Percentiles rank a stretch among this genome's conserved stretches.
Evolutionary conservation across 2,113 vertebrate species (phyloP).

Genomic region (Pterocles orientalis): DNA sequence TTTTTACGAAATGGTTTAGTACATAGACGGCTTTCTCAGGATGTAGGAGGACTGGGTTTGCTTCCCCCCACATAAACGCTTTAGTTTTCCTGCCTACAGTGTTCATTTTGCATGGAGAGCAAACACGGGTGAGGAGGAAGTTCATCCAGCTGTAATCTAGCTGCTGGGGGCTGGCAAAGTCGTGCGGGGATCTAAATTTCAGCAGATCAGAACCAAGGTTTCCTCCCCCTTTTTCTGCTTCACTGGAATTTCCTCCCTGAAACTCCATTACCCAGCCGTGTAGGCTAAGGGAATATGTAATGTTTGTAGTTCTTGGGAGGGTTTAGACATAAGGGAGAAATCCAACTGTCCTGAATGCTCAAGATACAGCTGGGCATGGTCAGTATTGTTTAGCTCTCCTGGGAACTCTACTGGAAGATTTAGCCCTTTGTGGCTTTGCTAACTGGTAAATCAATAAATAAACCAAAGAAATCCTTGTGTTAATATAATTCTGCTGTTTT

Average conservation of each 20-base stretch:
- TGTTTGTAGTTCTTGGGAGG: neutral
- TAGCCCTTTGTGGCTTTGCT: neutral
- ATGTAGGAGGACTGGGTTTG: neutral
- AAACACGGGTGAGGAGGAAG: neutral
- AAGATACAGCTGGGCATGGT: neutral
- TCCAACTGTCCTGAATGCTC: neutral
- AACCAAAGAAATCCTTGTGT: neutral
- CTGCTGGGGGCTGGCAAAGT: neutral
- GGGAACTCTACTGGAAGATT: neutral
- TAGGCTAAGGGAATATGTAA: neutral
- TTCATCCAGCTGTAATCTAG: neutral
- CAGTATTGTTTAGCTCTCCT: neutral
- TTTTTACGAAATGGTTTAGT: neutral
- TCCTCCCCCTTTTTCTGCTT: neutral
- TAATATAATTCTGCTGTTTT: neutral
- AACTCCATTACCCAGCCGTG: neutral
- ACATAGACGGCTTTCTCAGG: neutral
- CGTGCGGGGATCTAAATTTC: neutral
- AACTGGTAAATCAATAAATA: neutral
- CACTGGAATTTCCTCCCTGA: neutral
- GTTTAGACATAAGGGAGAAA: neutral
- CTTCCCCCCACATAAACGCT: fast-evolving
- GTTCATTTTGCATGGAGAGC: neutral
- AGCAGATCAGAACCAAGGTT: neutral
- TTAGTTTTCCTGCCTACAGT: neutral